These are phyloP conservation scores for Xiphophorus birchmanni DNA, from an alignment of 2,797 vertebrate species.

Conservation along the genomic window DNA sequence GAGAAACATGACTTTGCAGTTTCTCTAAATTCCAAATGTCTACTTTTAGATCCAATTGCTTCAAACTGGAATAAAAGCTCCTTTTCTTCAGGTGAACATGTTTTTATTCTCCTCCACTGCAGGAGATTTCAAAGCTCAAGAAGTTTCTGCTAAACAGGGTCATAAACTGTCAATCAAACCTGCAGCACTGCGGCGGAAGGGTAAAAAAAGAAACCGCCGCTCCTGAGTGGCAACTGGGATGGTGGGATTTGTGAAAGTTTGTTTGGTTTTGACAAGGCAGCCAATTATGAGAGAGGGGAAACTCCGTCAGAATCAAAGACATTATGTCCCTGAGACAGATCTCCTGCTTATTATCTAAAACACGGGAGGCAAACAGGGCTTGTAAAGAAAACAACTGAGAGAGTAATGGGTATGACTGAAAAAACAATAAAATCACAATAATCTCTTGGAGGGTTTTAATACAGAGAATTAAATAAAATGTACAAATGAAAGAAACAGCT, in stretches of 20 bases:
- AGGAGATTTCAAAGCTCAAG: slow-evolving; percentile 19
- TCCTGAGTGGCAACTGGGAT: slow-evolving; percentile 12
- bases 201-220: neutral
- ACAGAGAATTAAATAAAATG: neutral
- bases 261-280: neutral
- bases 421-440: neutral
- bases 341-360: slow-evolving; percentile 1
- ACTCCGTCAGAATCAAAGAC: slow-evolving; percentile 13
- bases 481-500: neutral
- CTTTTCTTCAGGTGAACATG: slow-evolving; percentile 28
- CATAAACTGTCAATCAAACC: slow-evolving; percentile 53
- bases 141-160: slow-evolving; percentile 46
- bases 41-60: slow-evolving; percentile 9
- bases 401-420: slow-evolving; percentile 1
- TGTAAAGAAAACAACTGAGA: slow-evolving; percentile 1
- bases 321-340: neutral
- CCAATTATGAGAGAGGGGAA: neutral
- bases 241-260: slow-evolving; percentile 4
- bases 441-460: neutral
- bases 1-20: neutral
- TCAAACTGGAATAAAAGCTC: neutral
- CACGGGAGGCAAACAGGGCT: neutral
- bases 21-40: neutral
- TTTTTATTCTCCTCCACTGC: slow-evolving; percentile 4
- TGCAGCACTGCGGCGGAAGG: neutral